Conservation (phyloP, 2,888 invertebrate genomes). For the Nomada hirtipes region DNA sequence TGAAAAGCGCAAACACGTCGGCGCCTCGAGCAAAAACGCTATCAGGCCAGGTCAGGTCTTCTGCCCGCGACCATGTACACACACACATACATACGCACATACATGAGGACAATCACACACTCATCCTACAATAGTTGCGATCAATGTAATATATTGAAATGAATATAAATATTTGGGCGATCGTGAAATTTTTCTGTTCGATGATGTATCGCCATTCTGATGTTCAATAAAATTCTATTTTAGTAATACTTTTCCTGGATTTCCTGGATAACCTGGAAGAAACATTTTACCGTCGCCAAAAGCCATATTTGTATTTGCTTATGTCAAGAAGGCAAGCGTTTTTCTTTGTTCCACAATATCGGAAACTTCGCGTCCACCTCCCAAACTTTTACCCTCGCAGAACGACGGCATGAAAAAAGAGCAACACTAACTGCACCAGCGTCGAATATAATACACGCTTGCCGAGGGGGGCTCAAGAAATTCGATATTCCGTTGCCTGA, state of each 20-base stretch:
- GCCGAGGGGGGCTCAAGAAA: neutral
- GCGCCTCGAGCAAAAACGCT: too few species aligned
- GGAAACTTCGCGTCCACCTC: neutral
- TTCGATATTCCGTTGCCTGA: slow-evolving; percentile 16
- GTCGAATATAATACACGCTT: neutral
- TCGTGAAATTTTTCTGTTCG: too few species aligned
- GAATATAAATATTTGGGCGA: neutral
- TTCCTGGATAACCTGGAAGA: neutral
- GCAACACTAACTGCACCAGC: neutral
- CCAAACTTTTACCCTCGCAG: neutral
- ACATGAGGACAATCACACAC: too few species aligned
- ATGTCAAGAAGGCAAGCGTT: neutral
- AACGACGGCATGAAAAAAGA: neutral
- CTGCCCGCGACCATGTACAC: too few species aligned
- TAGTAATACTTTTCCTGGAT: too few species aligned
- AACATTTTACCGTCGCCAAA: neutral
- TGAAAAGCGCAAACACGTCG: too few species aligned
- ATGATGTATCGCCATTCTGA: too few species aligned
- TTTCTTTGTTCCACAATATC: neutral
- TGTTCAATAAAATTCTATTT: too few species aligned
- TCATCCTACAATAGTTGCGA: too few species aligned
- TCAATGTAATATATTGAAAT: too few species aligned
- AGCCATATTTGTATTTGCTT: neutral
- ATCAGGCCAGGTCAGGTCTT: too few species aligned
- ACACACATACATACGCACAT: too few species aligned